Conservation (phyloP, 2,888 invertebrate species). For the Halictus ligatus region DNA sequence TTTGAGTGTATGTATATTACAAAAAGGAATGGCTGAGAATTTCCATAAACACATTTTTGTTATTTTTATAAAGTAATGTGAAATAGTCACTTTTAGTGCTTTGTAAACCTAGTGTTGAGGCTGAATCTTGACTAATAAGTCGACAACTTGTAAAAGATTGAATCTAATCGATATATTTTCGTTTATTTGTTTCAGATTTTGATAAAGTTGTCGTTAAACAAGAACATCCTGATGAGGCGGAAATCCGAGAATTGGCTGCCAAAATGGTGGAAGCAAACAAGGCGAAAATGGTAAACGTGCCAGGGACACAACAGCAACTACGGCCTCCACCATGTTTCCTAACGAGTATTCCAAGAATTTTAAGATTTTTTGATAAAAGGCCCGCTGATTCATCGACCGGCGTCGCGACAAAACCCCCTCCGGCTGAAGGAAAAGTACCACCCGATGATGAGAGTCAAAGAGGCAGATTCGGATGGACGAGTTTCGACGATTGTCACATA, state of each 20-base stretch:
- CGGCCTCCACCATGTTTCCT: constrained; percentile 69
- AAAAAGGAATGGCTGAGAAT: too few species aligned
- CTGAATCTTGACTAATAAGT: background rate
- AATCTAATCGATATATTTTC: background rate
- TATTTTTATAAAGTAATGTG: too few species aligned
- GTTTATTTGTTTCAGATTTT: constrained; percentile 56
- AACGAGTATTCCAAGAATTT: constrained; percentile 82
- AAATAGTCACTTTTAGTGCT: too few species aligned
- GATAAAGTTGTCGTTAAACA: constrained; percentile 88
- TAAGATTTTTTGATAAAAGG: constrained; percentile 82
- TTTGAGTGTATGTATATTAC: too few species aligned
- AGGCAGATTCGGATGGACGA: constrained; percentile 96
- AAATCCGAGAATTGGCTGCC: constrained; percentile 93
- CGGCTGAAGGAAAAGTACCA: constrained; percentile 85
- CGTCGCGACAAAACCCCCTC: constrained; percentile 70
- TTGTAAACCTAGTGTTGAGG: background rate
- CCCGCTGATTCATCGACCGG: constrained; percentile 70
- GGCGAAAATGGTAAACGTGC: constrained; percentile 86
- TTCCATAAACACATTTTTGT: too few species aligned
- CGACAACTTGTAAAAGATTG: too few species aligned
- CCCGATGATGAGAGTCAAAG: constrained; percentile 91
- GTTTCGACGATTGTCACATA: constrained; percentile 93
- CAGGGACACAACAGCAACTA: constrained; percentile 62
- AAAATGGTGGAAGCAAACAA: constrained; percentile 94
- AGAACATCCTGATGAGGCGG: constrained; percentile 93